These are phyloP conservation scores for Montipora capitata DNA, from an alignment of 92 coral and sea anemone species.

Conservation along the genomic window DNA sequence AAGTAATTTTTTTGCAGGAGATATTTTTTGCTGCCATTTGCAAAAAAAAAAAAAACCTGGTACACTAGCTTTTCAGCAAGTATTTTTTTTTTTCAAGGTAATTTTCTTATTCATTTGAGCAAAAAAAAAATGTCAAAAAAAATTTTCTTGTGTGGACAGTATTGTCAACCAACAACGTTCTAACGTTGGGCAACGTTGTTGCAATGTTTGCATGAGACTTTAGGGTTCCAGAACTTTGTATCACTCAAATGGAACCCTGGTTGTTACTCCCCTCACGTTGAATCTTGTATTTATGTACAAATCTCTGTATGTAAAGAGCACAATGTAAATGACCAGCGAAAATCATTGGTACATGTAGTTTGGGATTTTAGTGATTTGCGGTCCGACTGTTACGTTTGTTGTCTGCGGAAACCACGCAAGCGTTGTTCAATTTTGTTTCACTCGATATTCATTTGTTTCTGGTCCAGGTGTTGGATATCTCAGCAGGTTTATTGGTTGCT, in stretches of 20 bases:
- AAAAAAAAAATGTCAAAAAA: no score
- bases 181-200: no score
- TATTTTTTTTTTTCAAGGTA: no score
- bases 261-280: not conserved
- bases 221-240: not conserved
- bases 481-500: not conserved
- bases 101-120: no score
- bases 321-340: not conserved
- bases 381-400: not conserved
- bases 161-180: not conserved
- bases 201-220: no score
- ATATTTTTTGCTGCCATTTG: no score
- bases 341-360: not conserved
- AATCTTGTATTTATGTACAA: not conserved
- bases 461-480: conserved; percentile 14
- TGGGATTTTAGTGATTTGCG: not conserved
- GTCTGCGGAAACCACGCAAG: not conserved
- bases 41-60: no score
- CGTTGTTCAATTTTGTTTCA: not conserved
- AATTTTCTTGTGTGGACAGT: no score
- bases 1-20: no score
- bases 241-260: not conserved
- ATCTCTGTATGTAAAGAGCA: not conserved
- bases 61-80: no score
- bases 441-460: no score